These are phyloP conservation scores for sheep (Ovis aries) DNA, from an alignment of 2,113 vertebrate genomes.

Conservation along the genomic window DNA sequence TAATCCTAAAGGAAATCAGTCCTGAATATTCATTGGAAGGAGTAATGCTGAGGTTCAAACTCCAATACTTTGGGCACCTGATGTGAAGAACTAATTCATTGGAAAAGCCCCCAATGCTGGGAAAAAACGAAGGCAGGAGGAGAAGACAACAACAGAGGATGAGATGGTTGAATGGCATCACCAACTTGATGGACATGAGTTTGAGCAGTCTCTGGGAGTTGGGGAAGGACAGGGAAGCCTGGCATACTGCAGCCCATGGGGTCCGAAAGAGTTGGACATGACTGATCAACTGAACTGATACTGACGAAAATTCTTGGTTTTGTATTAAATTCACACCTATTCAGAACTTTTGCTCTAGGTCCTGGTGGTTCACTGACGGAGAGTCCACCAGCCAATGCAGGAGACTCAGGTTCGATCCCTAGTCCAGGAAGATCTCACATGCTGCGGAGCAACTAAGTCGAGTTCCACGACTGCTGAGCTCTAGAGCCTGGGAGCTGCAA, in stretches of 20 bases:
- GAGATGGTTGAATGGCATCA: not conserved
- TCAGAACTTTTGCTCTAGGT: not conserved
- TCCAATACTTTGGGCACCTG: not conserved
- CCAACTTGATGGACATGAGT: not conserved
- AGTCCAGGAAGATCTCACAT: not conserved
- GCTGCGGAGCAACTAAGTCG: not conserved
- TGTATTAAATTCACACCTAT: not conserved
- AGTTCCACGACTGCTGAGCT: not conserved
- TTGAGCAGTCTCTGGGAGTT: not conserved
- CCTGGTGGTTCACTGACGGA: not conserved
- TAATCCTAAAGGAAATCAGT: not conserved
- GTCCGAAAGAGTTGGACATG: not conserved
- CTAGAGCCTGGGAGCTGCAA: not conserved
- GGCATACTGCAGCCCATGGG: not conserved
- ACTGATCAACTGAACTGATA: not conserved
- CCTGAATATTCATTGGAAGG: not conserved
- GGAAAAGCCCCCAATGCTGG: not conserved
- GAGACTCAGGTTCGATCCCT: not conserved
- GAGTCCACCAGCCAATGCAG: not conserved
- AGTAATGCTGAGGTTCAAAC: not conserved
- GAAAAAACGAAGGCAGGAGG: not conserved
- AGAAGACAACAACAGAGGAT: not conserved
- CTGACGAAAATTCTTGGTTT: not conserved
- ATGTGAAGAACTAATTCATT: not conserved
- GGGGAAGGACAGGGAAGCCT: not conserved